Evolutionary conservation across 2,797 vertebrate species (phyloP), one percentile per base, ranked within the genome.

Genomic region (Melanotaenia trifasciata): DNA sequence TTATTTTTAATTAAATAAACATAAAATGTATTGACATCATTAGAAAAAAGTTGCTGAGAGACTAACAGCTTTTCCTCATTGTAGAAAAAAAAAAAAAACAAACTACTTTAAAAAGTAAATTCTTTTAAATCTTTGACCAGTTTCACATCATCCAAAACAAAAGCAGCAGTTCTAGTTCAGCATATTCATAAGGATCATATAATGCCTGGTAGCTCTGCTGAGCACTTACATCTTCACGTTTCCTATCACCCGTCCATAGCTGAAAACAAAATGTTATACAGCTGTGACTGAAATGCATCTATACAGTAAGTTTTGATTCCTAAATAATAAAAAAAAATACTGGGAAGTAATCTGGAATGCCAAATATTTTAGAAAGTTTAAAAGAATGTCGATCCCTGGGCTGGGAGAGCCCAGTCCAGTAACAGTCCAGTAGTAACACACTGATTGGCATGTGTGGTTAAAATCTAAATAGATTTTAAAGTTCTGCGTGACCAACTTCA

Each of bases 401-500:
- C 26, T 18, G 30, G 1, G 0, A n/a, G 6, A 50, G 74, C 61
- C 40, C 72, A 59, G 36, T 36, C 47, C 32, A 64, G 79, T 86
- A 91, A 89, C 83, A 88, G 81, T 91, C 86, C 81, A 83, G 78
- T 61, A 75, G 81, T 68, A 76, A 71, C 67, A 64, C 60, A 58
- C 63, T 26, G 30, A 53, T 24, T 16, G 32, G 14, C 45, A 63
- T 64, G 78, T 73, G 77, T 72, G 70, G 70, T 74, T 62, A n/a
- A n/a, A n/a, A n/a, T 30, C 53, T 54, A 32, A 13, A 18, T 35
- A 0, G 66, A 3, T 16, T 88, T 87, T 61, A 95, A 70, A 95
- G 93, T 83, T 95, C 95, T 60, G 79, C 85, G 1, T 95, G 95
- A 40, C 87, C 93, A 0, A 79, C 76, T 86, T 95, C 94, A 4